phyloP scores from a whole-genome alignment of 2,797 vertebrate genomes.

The Darevskia nairensis region DNA sequence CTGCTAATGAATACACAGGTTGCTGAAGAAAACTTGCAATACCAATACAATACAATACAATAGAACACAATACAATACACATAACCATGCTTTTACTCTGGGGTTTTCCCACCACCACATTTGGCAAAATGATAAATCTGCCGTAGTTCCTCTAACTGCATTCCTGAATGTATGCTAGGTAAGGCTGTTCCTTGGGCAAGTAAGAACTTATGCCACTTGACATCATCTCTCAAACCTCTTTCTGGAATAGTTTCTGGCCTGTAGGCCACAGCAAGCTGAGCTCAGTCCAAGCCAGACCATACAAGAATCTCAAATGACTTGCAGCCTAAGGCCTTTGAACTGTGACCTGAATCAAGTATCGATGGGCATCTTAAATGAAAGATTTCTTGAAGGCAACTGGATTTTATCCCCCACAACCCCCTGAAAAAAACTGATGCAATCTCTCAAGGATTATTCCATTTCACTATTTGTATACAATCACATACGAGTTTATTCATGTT shows the following conservation, averaged over 20 bases:
- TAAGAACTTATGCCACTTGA: background rate
- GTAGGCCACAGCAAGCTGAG: background rate
- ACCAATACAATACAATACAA: background rate
- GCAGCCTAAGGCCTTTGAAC: background rate
- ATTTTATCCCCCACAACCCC: background rate
- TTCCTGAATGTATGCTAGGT: background rate
- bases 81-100: background rate
- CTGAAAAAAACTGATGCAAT: background rate
- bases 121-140: conserved; percentile 17
- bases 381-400: background rate
- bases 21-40: background rate
- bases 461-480: background rate
- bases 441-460: background rate
- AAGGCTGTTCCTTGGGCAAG: background rate
- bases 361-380: background rate
- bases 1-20: conserved; percentile 3
- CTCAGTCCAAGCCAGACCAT: background rate
- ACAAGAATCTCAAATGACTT: background rate
- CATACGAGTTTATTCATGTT: background rate
- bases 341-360: background rate
- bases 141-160: background rate
- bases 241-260: background rate
- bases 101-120: background rate
- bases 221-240: background rate
- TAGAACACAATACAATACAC: background rate